These are phyloP conservation scores for Chloroceryle amazona DNA, from an alignment of 2,797 vertebrate species.

Conservation along the genomic window DNA sequence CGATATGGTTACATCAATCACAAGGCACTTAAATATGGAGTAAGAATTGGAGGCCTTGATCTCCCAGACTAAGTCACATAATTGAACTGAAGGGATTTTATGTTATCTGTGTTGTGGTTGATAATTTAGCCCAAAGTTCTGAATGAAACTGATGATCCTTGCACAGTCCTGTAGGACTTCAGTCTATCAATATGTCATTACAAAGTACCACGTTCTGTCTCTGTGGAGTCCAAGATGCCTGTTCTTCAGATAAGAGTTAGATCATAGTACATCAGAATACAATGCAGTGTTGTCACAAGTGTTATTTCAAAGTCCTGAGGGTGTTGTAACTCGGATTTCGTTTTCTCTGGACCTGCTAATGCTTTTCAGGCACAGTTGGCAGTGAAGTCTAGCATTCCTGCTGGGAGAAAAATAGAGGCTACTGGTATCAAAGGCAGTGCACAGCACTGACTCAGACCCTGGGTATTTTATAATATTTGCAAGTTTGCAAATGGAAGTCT, in stretches of 20 bases:
- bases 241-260: not conserved
- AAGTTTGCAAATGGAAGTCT: not conserved
- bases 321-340: not conserved
- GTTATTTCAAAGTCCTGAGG: conserved; percentile 13
- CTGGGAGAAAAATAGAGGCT: conserved; percentile 30
- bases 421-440: conserved; percentile 2
- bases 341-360: conserved; percentile 13
- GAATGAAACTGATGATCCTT: conserved; percentile 21
- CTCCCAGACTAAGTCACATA: not conserved
- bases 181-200: not conserved
- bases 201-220: not conserved
- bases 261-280: not conserved
- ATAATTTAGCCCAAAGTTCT: not conserved
- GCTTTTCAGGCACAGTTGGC: not conserved
- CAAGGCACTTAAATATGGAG: not conserved
- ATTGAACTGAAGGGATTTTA: conserved; percentile 16
- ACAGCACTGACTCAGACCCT: not conserved
- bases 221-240: conserved; percentile 7
- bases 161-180: not conserved
- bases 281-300: not conserved
- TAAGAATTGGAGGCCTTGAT: not conserved
- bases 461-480: not conserved
- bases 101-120: not conserved
- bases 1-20: not conserved
- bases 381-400: not conserved